Conservation (phyloP, 2,113 vertebrate species). For the Copsychus sechellarum region DNA sequence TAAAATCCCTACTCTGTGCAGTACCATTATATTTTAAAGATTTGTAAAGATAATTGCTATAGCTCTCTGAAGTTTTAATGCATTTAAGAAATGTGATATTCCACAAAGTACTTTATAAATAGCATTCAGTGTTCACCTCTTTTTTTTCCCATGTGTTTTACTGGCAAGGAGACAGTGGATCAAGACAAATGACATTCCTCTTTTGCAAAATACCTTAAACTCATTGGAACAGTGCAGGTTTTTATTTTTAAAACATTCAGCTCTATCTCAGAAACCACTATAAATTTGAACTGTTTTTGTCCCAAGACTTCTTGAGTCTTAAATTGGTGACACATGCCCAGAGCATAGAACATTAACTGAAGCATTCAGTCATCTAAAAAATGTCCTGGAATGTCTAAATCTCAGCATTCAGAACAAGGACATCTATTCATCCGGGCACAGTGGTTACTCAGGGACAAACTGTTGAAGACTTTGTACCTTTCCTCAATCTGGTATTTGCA, state of each 20-base stretch:
- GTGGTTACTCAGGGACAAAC: background rate
- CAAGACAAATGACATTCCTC: background rate
- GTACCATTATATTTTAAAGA: background rate
- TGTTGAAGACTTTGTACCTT: conserved; percentile 12
- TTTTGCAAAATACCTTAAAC: background rate
- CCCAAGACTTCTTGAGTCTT: background rate
- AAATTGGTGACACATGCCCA: background rate
- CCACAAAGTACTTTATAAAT: background rate
- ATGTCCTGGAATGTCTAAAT: conserved; percentile 22
- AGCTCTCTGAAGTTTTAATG: background rate
- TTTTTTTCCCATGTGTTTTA: background rate
- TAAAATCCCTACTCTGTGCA: background rate
- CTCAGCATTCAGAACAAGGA: conserved; percentile 12
- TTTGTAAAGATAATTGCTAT: background rate
- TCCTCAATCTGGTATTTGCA: background rate
- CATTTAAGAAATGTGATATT: conserved; percentile 17
- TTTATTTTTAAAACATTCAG: background rate
- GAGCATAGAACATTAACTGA: background rate
- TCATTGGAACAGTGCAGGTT: background rate
- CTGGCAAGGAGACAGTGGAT: background rate
- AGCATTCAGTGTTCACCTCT: background rate
- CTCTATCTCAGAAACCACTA: background rate
- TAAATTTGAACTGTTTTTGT: background rate
- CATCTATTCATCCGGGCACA: background rate
- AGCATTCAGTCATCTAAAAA: conserved; percentile 36